A percentile compares a stretch with the other conserved stretches of the same genome.
phyloP scores from a whole-genome alignment of 2,888 invertebrate species.

The Orthosia gracilis region DNA sequence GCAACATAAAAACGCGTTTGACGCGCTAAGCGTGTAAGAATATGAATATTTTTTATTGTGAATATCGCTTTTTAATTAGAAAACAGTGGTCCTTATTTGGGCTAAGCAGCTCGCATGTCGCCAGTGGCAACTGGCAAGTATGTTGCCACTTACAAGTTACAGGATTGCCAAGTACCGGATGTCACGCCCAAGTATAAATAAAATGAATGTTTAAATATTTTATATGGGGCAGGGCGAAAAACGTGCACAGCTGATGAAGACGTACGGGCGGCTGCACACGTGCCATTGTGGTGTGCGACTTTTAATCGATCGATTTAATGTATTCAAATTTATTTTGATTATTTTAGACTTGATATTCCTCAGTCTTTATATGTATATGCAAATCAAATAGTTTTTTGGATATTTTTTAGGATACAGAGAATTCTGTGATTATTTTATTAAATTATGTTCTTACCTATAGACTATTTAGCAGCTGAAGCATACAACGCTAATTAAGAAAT shows the following conservation, averaged over 20 bases:
- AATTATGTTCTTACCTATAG: neutral
- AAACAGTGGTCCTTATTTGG: conserved; percentile 68
- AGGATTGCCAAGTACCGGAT: conserved; percentile 39
- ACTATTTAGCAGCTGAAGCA: neutral
- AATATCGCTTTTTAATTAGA: conserved; percentile 72
- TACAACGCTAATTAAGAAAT: neutral
- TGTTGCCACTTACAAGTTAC: conserved; percentile 64
- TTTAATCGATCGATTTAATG: neutral
- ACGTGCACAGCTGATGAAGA: conserved; percentile 56
- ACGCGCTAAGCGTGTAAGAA: conserved; percentile 63
- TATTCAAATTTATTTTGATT: neutral
- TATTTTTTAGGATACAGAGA: too few species aligned
- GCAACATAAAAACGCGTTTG: conserved; percentile 54
- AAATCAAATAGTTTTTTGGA: too few species aligned
- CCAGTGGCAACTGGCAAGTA: conserved; percentile 49
- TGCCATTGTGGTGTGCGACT: conserved; percentile 11
- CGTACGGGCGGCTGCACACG: conserved; percentile 40
- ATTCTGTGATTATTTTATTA: too few species aligned
- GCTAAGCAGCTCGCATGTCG: conserved; percentile 28
- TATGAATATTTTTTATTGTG: conserved; percentile 55
- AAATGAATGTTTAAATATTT: conserved; percentile 63
- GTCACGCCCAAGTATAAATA: conserved; percentile 58
- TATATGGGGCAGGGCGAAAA: conserved; percentile 51
- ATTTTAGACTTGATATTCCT: neutral
- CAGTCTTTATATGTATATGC: too few species aligned